These are phyloP conservation scores for Drosophila subobscura DNA, from an alignment of 1,140 invertebrate genomes.

Conservation along the genomic window DNA sequence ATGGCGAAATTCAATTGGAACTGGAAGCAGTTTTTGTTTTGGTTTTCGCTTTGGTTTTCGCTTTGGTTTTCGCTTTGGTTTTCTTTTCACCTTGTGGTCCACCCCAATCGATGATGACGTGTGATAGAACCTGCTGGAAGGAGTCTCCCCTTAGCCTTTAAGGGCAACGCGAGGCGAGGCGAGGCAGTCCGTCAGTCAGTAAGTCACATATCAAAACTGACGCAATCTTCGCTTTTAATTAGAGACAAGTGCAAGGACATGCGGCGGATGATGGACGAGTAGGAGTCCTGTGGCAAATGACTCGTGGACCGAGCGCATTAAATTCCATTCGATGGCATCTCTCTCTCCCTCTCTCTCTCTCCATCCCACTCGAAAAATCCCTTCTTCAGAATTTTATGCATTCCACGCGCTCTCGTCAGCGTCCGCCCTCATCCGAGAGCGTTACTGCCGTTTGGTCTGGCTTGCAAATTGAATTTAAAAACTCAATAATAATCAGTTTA, in stretches of 20 bases:
- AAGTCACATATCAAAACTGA: conserved; percentile 23
- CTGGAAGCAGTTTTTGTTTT: too few species aligned
- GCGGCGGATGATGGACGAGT: conserved; percentile 21
- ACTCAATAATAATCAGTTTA: conserved; percentile 58
- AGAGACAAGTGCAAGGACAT: conserved; percentile 40
- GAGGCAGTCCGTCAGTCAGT: conserved; percentile 10
- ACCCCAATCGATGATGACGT: too few species aligned
- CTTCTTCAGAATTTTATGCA: conserved; percentile 31
- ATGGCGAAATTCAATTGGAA: too few species aligned
- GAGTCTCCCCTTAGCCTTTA: too few species aligned
- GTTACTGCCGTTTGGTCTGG: background rate
- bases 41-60: too few species aligned
- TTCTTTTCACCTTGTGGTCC: too few species aligned
- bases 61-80: too few species aligned
- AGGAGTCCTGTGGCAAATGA: conserved; percentile 15
- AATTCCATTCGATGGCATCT: conserved; percentile 43
- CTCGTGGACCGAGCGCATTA: conserved; percentile 30
- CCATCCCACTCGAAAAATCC: background rate
- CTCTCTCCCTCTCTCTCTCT: background rate
- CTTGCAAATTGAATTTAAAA: conserved; percentile 54
- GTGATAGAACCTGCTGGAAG: too few species aligned
- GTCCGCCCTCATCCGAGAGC: too few species aligned
- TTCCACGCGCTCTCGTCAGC: conserved; percentile 22
- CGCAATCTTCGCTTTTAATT: conserved; percentile 38
- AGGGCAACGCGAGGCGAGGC: too few species aligned